Evolutionary conservation across 2,113 vertebrate genomes (phyloP).

Genomic region (Notothenia rossii): DNA sequence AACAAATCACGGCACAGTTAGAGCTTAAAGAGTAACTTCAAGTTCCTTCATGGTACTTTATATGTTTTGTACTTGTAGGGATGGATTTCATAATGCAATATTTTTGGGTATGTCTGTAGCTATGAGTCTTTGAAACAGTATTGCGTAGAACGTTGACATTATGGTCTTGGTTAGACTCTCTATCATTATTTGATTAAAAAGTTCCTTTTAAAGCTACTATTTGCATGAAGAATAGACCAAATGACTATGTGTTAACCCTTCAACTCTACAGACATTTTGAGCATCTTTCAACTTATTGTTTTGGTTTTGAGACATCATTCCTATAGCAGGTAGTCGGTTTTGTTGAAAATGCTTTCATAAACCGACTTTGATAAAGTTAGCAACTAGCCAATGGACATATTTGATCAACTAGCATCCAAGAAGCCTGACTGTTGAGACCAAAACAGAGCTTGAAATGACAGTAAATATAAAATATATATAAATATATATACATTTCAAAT

Average conservation of each 20-base stretch:
- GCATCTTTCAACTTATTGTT: too few relatives aligned
- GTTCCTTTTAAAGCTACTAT: background rate
- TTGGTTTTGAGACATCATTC: background rate
- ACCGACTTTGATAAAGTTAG: background rate
- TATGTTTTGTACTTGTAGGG: too few relatives aligned
- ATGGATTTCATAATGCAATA: background rate
- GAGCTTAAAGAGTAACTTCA: slow-evolving; percentile 21
- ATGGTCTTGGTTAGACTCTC: background rate
- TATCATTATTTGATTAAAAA: too few relatives aligned
- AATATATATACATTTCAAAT: background rate
- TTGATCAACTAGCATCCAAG: background rate
- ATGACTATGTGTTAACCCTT: background rate
- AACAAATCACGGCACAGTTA: background rate
- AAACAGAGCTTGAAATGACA: background rate
- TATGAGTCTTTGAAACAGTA: background rate
- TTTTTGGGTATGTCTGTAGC: background rate
- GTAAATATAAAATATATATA: too few relatives aligned
- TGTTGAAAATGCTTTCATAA: background rate
- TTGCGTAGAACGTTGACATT: background rate
- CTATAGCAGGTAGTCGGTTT: background rate
- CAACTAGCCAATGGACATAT: background rate
- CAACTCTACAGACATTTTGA: too few relatives aligned
- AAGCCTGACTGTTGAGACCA: background rate
- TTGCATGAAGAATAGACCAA: background rate
- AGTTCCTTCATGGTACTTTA: background rate